Evolutionary conservation across 2,888 invertebrate species (phyloP), one percentile per base, ranked within the genome.

Genomic region (Drosophila neonasuta): DNA sequence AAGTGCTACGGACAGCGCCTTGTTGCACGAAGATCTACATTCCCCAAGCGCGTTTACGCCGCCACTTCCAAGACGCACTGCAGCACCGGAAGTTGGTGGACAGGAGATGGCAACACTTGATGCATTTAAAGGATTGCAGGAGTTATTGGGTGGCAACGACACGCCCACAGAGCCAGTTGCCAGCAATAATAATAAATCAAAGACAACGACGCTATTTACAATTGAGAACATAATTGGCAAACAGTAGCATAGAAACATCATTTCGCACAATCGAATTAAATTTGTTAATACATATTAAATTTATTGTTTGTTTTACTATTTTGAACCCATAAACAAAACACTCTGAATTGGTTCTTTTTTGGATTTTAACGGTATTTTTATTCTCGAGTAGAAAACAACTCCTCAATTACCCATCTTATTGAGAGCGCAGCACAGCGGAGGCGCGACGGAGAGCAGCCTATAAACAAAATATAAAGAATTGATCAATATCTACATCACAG

Each of bases 391-490:
- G 74, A 84, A 82, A 86, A 80, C 67, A 68, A 74, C 77, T 76
- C 68, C 80, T 69, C 69, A 58, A 51, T 59, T 52, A 70, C 48
- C 70, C 66, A 77, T 63, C 56, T 68, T 74, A 63, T 92, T 99
- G 98, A 59, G 98, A 97, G 80, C 95, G 94, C 73, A 98, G 92
- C 85, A 99, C 95, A 77, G 98, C 98, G 88, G 97, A 97, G 56
- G 98, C 98, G 88, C 97, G 95, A 70, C 98, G 95, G 60, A 98
- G 93, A 56, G 98, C 97, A 90, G 95, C 95, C 96, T 97, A 92
- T 6, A 79, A 85, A 54, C 29, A 78, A 59, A 77, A 59, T 48
- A 36, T 6, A 63, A 34, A 13, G 13, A 32, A 34, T 49, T 1
- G 15, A 10, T 64, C 52, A 57, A 0, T 61, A 68, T 9, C 15